Evolutionary conservation across 2,113 vertebrate species (phyloP), one percentile per base, ranked within the genome.

Genomic region (Cnemophilus loriae): DNA sequence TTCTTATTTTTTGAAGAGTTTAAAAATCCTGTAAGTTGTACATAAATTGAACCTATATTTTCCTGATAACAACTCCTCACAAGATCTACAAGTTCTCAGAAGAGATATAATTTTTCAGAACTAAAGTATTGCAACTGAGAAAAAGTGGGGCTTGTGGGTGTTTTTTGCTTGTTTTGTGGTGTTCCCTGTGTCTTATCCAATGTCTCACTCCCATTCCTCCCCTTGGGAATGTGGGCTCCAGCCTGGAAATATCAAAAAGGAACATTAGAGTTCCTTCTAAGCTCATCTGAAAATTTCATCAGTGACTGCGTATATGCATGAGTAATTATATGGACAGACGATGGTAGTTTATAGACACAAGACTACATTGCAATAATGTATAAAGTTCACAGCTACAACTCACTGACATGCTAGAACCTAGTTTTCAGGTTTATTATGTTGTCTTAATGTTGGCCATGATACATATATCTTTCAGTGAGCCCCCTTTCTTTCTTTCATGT

Each of bases 61-160:
- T 79, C 47, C 14, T 27, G 15, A 22, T 59, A 27, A 78, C 81
- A 56, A 7, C 8, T 64, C 24, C 27, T 63, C 35, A 47, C 4
- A 57, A 69, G 19, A 52, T 20, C 16, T 41, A 12, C 4, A 67
- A 44, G 15, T n/a, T 88, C 20, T 85, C 13, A 24, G 32, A 87
- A 83, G 16, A 47, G 5, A 6, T 55, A 46, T 21, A 56, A 69
- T 27, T 47, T 84, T 37, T 76, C 37, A 65, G 9, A 73, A 55
- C 16, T 12, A 4, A 63, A 24, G 4, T 55, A 46, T 8, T 20
- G 12, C n/a, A 80, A 19, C 23, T 56, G 27, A 80, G 15, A 26
- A 64, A 53, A 85, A 20, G 4, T 53, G 35, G n/a, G 17, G 1
- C 3, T 60, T 19, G 30, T 10, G 2, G 3, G 0, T 47, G 22